These are phyloP conservation scores for Limnothrissa miodon DNA, from an alignment of 2,113 vertebrate species.

Conservation along the genomic window DNA sequence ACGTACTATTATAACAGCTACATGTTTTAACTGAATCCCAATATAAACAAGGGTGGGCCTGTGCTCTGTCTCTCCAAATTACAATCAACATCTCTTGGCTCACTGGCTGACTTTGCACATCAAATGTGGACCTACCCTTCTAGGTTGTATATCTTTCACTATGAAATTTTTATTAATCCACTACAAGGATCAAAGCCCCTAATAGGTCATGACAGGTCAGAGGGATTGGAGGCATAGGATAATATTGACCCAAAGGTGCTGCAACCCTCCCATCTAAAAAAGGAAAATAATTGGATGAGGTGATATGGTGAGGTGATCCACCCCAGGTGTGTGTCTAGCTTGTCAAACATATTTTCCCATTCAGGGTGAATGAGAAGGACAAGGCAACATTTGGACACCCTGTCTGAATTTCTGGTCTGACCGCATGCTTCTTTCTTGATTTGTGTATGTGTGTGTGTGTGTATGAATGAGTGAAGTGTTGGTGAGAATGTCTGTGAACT, in stretches of 20 bases:
- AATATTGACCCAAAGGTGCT: not conserved
- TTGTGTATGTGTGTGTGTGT: slow-evolving; percentile 13
- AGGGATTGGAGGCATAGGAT: not conserved
- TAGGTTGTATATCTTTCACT: too few species aligned
- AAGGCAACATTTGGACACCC: not conserved
- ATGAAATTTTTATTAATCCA: not conserved
- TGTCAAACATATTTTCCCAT: not conserved
- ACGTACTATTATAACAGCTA: too few species aligned
- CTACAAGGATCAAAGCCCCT: not conserved
- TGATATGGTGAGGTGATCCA: not conserved
- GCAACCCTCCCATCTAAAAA: not conserved
- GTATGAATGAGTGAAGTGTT: not conserved
- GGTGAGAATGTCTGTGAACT: not conserved
- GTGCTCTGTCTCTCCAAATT: too few species aligned
- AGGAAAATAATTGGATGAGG: not conserved
- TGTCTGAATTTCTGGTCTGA: slow-evolving; percentile 51
- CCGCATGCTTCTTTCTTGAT: slow-evolving; percentile 57
- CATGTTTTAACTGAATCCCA: too few species aligned
- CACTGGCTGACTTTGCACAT: too few species aligned
- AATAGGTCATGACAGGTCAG: not conserved
- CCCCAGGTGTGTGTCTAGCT: not conserved
- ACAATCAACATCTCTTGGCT: too few species aligned
- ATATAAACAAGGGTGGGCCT: too few species aligned
- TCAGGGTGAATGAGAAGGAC: not conserved
- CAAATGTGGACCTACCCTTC: too few species aligned